phyloP scores from a whole-genome alignment of 2,888 invertebrate species.

The Latrodectus hesperus region DNA sequence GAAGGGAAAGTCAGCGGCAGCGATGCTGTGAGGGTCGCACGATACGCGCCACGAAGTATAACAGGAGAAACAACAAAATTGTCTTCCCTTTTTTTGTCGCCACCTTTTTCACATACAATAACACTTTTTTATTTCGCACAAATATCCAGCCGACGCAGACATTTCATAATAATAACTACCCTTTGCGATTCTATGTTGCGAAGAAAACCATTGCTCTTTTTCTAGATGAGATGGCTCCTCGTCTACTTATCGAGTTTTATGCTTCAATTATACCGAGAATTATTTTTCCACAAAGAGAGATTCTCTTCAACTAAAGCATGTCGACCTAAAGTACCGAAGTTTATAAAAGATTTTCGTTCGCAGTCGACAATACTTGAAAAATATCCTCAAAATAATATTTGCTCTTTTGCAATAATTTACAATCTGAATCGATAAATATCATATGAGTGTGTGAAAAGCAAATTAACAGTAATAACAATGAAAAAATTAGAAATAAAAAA shows the following conservation, averaged over 20 bases:
- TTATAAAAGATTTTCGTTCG: too few species aligned
- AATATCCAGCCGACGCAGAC: conserved; percentile 6
- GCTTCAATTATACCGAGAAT: not conserved
- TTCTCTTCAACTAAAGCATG: too few species aligned
- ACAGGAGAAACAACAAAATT: conserved; percentile 52
- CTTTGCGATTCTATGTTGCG: not conserved
- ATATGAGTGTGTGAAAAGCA: too few species aligned
- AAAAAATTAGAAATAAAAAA: too few species aligned
- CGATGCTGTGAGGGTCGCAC: conserved; percentile 27
- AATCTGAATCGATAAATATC: too few species aligned
- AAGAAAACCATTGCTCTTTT: not conserved
- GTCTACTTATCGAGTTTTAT: not conserved
- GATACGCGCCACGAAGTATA: conserved; percentile 56
- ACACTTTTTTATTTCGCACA: conserved; percentile 6
- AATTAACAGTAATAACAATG: too few species aligned
- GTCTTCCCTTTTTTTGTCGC: conserved; percentile 26
- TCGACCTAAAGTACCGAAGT: too few species aligned
- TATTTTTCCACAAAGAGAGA: too few species aligned
- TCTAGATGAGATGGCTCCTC: not conserved
- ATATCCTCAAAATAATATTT: too few species aligned
- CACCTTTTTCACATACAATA: conserved; percentile 23
- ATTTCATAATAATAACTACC: conserved; percentile 26
- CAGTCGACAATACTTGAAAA: too few species aligned
- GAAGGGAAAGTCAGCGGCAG: not conserved
- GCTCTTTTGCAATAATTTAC: too few species aligned